Evolutionary conservation across 2,113 vertebrate species (phyloP).

Genomic region (Philantomba maxwellii): DNA sequence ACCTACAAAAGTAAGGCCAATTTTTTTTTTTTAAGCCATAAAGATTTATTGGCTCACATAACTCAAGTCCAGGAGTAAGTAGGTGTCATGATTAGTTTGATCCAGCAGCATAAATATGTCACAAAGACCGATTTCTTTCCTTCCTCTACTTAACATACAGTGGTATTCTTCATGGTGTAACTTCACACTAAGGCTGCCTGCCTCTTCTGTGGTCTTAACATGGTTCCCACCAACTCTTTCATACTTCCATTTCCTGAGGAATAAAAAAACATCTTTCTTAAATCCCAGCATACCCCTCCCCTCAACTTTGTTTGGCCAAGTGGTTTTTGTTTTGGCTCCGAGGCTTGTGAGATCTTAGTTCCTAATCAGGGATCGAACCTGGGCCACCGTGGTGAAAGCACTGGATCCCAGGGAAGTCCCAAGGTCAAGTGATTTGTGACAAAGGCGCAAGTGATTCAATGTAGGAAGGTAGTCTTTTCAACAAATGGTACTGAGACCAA

Average conservation of each 20-base stretch:
- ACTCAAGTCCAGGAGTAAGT: neutral
- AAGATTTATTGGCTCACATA: neutral
- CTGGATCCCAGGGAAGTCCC: neutral
- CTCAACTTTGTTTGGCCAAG: neutral
- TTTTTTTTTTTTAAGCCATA: neutral
- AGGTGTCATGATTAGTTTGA: neutral
- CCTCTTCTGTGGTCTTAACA: neutral
- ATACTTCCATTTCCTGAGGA: neutral
- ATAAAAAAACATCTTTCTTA: neutral
- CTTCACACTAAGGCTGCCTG: neutral
- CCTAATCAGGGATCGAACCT: neutral
- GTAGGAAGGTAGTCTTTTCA: neutral
- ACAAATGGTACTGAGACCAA: neutral
- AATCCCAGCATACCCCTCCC: neutral
- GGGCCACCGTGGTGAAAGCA: neutral
- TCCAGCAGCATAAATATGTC: neutral
- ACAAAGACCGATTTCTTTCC: neutral
- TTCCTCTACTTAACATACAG: neutral
- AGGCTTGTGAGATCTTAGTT: neutral
- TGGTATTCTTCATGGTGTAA: neutral
- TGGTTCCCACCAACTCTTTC: neutral
- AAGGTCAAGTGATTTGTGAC: neutral
- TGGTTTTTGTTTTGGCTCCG: neutral
- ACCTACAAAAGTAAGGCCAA: neutral
- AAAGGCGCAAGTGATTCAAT: neutral